Base-by-base conservation (phyloP, 2,113 vertebrate genomes). In the Gavia stellata region DNA sequence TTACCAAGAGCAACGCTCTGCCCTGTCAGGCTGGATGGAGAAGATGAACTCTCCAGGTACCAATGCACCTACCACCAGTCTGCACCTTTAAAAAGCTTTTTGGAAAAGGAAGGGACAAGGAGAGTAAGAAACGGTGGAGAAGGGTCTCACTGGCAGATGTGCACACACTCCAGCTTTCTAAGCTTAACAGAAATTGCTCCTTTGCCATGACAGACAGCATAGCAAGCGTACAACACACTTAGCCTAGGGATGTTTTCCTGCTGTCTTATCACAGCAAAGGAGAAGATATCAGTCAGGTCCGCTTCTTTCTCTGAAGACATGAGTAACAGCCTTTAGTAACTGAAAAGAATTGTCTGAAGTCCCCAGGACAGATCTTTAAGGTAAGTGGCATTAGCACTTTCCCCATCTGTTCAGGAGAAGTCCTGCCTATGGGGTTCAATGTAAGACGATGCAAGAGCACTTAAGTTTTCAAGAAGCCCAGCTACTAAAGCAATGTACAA, bases 211-310 rank as follows among this genome's bases (percentile, higher is more conserved):
- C 59, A 65, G n/a, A 17, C 36, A n/a, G 63, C 5, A 6, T 2
- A 8, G 26, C 38, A 14, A 25, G 40, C 3, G 2, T 3, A 17
- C 45, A 11, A 1, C 67, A 36, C 56, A 14, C 19, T 40, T 0
- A 2, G 25, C 29, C 17, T 1, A 9, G 34, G 49, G 21, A 7
- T 8, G 29, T 6, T 17, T 5, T 31, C 38, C 52, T 50, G 62
- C 62, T 33, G 44, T 17, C 50, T 20, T 17, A 17, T 25, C 65
- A 14, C 28, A 63, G 88, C n/a, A 55, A 21, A 80, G 56, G 62
- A 44, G 12, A 17, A 29, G 50, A 6, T 2, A 12, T 2, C 50
- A 13, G 44, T 10, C 61, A 40, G 66, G 28, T 2, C 44, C 2
- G 4, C 42, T 18, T 40, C 67, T 2, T n/a, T 12, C 59, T 34